phyloP scores from a whole-genome alignment of 30 jellyfish, hydroid and myxozoan genomes.

The Catostylus mosaicus region DNA sequence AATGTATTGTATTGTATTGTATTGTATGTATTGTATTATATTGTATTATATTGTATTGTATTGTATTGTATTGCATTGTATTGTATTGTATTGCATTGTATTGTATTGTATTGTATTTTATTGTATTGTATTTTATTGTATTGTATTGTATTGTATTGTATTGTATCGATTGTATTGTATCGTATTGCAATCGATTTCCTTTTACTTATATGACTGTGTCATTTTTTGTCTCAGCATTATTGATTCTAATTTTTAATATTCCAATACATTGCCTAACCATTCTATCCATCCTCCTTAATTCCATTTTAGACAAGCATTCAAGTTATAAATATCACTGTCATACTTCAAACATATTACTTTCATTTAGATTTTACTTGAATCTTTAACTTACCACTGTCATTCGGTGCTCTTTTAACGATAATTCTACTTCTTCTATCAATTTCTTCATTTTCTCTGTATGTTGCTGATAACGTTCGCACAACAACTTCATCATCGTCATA shows the following conservation, averaged over 20 bases:
- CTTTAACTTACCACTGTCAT: constrained; percentile 35
- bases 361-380: not conserved
- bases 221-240: too few species aligned
- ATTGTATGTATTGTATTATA: too few species aligned
- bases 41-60: not conserved
- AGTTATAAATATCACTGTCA: too few species aligned
- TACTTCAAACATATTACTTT: too few species aligned
- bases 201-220: not conserved
- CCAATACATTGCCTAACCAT: too few species aligned
- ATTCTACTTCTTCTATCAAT: constrained; percentile 50
- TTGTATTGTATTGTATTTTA: not conserved
- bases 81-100: not conserved
- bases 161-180: not conserved
- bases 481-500: constrained; percentile 37
- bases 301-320: too few species aligned
- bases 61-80: not conserved
- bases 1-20: too few species aligned
- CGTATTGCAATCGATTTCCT: not conserved
- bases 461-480: constrained; percentile 52
- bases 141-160: not conserved
- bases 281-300: too few species aligned
- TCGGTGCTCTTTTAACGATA: constrained; percentile 76
- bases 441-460: constrained; percentile 50
- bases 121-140: not conserved
- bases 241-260: too few species aligned